Conservation (phyloP, 2,888 invertebrate genomes). For the Apomyelois bistriatella region DNA sequence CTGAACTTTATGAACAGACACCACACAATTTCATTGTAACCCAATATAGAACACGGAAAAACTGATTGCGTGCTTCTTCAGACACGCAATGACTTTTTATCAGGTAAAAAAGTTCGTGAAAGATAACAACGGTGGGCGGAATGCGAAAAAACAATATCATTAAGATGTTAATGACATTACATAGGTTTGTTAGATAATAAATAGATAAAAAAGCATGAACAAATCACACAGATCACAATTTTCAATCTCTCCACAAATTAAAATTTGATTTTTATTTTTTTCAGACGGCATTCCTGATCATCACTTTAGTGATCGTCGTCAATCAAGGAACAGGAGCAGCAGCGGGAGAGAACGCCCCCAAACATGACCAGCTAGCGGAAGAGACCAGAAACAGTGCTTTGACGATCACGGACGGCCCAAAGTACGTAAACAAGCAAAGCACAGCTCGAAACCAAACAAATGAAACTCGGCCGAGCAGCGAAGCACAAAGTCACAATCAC, state of each 20-base stretch:
- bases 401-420: conserved; percentile 51
- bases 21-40: conserved; percentile 7
- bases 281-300: conserved; percentile 73
- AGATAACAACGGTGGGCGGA: background rate
- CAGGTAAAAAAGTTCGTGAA: conserved; percentile 12
- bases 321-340: conserved; percentile 56
- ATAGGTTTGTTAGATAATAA: too few relatives aligned
- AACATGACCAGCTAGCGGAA: conserved; percentile 59
- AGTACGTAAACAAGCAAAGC: conserved; percentile 43
- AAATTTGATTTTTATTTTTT: conserved; percentile 29
- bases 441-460: conserved; percentile 28
- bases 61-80: conserved; percentile 8
- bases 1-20: background rate
- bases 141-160: conserved; percentile 19
- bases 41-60: conserved; percentile 13
- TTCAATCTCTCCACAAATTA: conserved; percentile 4
- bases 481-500: conserved; percentile 31
- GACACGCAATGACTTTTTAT: conserved; percentile 1
- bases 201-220: too few relatives aligned
- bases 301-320: conserved; percentile 70
- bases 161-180: background rate
- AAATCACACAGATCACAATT: too few relatives aligned
- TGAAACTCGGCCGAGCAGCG: conserved; percentile 27
- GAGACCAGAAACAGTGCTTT: conserved; percentile 57
- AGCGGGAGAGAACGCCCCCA: conserved; percentile 40